Percentiles rank a stretch among this genome's conserved stretches.
phyloP scores from a whole-genome alignment of 2,888 invertebrate genomes.

The Eueremaeus valkanovi region DNA sequence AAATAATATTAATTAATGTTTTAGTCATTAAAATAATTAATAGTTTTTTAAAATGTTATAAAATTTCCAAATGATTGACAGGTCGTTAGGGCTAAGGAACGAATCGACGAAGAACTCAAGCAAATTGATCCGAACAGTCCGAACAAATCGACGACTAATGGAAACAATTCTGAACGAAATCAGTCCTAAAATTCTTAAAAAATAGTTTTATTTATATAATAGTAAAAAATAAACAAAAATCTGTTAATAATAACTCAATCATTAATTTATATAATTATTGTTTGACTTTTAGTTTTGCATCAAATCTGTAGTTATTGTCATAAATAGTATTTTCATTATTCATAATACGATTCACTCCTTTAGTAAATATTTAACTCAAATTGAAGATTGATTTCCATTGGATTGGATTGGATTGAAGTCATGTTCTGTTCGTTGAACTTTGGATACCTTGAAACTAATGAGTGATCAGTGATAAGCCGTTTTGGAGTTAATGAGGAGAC shows the following conservation, averaged over 20 bases:
- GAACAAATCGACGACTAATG: background rate
- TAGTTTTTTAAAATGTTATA: background rate
- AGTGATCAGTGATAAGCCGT: background rate
- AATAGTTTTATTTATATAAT: background rate
- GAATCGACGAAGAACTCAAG: constrained; percentile 70
- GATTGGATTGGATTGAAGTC: background rate
- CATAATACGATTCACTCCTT: background rate
- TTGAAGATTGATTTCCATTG: background rate
- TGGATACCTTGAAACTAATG: background rate
- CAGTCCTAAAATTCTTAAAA: background rate
- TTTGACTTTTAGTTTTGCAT: constrained; percentile 5
- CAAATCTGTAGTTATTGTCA: constrained; percentile 9
- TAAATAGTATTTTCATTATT: constrained; percentile 16
- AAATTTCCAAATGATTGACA: constrained; percentile 37
- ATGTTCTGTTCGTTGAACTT: constrained; percentile 22
- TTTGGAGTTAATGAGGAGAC: background rate
- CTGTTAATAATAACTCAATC: too few species aligned
- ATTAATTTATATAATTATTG: background rate
- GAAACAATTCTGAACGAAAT: background rate
- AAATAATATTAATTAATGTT: background rate
- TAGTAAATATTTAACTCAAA: constrained; percentile 20
- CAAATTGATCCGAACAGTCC: background rate
- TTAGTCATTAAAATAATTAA: background rate
- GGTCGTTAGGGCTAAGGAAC: constrained; percentile 73
- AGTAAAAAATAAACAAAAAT: too few species aligned